Percentiles rank a stretch among this genome's conserved stretches.
Evolutionary conservation across 2,888 invertebrate genomes (phyloP).

Genomic region (Chalcosyrphus nemorum): DNA sequence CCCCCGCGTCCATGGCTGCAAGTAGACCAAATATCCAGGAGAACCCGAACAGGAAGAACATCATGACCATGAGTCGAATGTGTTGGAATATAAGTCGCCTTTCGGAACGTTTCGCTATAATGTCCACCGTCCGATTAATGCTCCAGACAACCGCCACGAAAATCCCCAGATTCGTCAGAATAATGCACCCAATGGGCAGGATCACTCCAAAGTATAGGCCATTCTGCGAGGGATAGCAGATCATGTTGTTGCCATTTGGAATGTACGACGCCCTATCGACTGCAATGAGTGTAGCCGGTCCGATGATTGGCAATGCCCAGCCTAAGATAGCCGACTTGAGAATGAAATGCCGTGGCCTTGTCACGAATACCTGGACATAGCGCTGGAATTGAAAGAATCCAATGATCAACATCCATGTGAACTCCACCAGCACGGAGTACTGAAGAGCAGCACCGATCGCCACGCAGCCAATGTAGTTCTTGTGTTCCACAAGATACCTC

Average conservation of each 20-base stretch:
- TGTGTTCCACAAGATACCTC: constrained; percentile 75
- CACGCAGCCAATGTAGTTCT: constrained; percentile 82
- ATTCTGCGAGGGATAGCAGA: constrained; percentile 84
- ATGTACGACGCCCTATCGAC: constrained; percentile 83
- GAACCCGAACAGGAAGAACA: constrained; percentile 85
- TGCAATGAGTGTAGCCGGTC: constrained; percentile 82
- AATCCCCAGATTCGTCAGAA: constrained; percentile 81
- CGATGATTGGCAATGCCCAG: constrained; percentile 85
- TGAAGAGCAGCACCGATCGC: constrained; percentile 85
- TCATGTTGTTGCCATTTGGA: constrained; percentile 76
- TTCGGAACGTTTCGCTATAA: too few relatives aligned
- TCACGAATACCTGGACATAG: constrained; percentile 86
- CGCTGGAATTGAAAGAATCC: constrained; percentile 87
- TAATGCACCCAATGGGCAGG: constrained; percentile 83
- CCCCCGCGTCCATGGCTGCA: constrained; percentile 82
- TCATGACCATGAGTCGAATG: constrained; percentile 84
- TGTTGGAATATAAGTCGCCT: constrained; percentile 81
- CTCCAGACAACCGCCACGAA: constrained; percentile 83
- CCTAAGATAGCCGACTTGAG: constrained; percentile 85
- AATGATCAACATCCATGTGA: constrained; percentile 89
- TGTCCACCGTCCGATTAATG: constrained; percentile 79
- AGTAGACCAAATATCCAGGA: constrained; percentile 86
- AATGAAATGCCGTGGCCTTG: constrained; percentile 85
- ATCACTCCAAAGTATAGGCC: constrained; percentile 83
- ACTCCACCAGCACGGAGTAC: constrained; percentile 87